A percentile compares a stretch with the other conserved stretches of the same genome.
phyloP scores from a whole-genome alignment of 2,113 vertebrate species.

The Rhynchomys soricoides region DNA sequence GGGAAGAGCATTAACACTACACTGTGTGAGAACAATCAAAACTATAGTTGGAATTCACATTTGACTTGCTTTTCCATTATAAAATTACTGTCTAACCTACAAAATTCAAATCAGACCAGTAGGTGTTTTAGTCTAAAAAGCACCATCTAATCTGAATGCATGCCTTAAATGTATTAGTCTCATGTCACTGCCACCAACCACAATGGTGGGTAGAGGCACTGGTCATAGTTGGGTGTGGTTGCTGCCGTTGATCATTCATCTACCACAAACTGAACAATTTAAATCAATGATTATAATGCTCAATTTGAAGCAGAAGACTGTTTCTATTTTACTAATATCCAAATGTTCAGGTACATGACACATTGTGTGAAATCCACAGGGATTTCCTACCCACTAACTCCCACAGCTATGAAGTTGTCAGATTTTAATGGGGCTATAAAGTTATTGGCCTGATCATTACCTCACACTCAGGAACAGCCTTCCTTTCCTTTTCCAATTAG shows the following conservation, averaged over 20 bases:
- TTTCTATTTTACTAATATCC: neutral
- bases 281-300: neutral
- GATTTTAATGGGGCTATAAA: neutral
- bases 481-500: conserved; percentile 29
- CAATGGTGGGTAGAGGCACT: neutral
- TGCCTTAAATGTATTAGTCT: neutral
- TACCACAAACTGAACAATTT: conserved; percentile 30
- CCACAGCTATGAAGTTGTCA: neutral
- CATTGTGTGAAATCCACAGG: neutral
- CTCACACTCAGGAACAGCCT: neutral
- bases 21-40: conserved; percentile 4
- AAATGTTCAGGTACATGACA: conserved; percentile 15
- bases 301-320: conserved; percentile 5
- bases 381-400: neutral
- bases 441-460: neutral
- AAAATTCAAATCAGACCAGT: neutral
- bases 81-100: conserved; percentile 18
- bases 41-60: neutral
- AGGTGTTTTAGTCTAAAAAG: neutral
- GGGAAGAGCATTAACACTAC: neutral
- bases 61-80: neutral
- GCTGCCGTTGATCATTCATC: neutral
- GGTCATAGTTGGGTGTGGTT: neutral
- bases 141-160: neutral
- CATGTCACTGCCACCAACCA: neutral